Evolutionary conservation across 2,888 invertebrate genomes (phyloP).

Genomic region (Melipona bicolor): DNA sequence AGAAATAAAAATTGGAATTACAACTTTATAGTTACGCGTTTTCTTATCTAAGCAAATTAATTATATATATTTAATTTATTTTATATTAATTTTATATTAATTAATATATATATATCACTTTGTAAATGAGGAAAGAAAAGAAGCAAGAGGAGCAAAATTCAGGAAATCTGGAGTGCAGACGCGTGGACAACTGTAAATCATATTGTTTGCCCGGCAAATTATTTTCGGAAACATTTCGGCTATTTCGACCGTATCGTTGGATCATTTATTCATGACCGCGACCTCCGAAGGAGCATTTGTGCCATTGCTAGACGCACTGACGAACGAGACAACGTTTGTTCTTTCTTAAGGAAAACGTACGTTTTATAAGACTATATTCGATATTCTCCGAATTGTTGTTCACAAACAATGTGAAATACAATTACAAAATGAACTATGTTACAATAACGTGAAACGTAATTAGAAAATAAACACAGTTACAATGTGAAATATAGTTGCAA

Average conservation of each 20-base stretch:
- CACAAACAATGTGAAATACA: too few relatives aligned
- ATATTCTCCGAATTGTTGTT: too few relatives aligned
- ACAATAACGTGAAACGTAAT: too few relatives aligned
- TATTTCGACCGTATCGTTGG: constrained; percentile 23
- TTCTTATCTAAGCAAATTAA: too few relatives aligned
- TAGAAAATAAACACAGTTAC: too few relatives aligned
- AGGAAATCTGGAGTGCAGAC: background rate
- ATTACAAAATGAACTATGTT: too few relatives aligned
- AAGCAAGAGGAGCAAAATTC: background rate
- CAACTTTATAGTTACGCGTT: background rate
- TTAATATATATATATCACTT: background rate
- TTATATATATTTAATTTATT: too few relatives aligned
- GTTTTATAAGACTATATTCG: background rate
- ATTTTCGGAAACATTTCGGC: constrained; percentile 37
- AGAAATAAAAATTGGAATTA: constrained; percentile 13
- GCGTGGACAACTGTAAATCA: background rate
- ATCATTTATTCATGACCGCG: constrained; percentile 56
- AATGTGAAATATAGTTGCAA: background rate
- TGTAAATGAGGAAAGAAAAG: too few relatives aligned
- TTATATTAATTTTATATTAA: too few relatives aligned
- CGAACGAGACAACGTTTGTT: constrained; percentile 17
- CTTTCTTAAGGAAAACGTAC: background rate
- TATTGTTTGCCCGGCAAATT: constrained; percentile 45
- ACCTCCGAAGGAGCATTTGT: constrained; percentile 12
- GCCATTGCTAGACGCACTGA: constrained; percentile 26